These are phyloP conservation scores for Mellivora capensis DNA, from an alignment of 2,113 vertebrate genomes.

Conservation along the genomic window DNA sequence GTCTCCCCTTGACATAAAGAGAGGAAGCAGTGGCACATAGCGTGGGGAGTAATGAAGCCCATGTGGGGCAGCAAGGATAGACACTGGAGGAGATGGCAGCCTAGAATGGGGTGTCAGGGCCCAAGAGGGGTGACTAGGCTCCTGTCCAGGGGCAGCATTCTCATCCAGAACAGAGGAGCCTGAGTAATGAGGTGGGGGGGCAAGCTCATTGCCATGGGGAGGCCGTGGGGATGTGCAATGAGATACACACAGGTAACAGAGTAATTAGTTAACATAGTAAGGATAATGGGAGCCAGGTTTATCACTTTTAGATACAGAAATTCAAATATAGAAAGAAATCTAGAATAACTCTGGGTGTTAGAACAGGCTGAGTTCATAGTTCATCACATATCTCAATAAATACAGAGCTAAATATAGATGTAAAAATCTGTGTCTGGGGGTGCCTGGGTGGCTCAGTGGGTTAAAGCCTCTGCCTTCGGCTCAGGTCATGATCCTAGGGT, in stretches of 20 bases:
- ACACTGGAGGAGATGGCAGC: background rate
- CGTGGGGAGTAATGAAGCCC: accelerated
- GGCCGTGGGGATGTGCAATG: accelerated
- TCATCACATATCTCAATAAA: background rate
- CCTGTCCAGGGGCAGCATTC: background rate
- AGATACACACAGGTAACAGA: background rate
- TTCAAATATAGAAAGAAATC: background rate
- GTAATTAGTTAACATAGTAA: background rate
- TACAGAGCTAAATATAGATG: background rate
- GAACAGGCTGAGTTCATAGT: background rate
- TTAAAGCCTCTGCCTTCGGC: too few relatives aligned
- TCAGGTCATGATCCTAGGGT: too few relatives aligned
- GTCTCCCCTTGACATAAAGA: background rate
- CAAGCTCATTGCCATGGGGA: accelerated
- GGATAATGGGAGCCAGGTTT: background rate
- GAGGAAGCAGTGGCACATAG: background rate
- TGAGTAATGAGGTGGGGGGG: background rate
- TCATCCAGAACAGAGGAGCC: too few relatives aligned
- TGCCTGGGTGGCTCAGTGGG: too few relatives aligned
- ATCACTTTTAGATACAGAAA: background rate
- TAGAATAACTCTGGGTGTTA: background rate
- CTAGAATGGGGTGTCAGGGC: background rate
- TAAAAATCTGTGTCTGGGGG: background rate
- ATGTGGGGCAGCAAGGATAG: accelerated
- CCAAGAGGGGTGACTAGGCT: background rate